Evolutionary conservation across 2,797 vertebrate species (phyloP).

Genomic region (Helostoma temminkii): DNA sequence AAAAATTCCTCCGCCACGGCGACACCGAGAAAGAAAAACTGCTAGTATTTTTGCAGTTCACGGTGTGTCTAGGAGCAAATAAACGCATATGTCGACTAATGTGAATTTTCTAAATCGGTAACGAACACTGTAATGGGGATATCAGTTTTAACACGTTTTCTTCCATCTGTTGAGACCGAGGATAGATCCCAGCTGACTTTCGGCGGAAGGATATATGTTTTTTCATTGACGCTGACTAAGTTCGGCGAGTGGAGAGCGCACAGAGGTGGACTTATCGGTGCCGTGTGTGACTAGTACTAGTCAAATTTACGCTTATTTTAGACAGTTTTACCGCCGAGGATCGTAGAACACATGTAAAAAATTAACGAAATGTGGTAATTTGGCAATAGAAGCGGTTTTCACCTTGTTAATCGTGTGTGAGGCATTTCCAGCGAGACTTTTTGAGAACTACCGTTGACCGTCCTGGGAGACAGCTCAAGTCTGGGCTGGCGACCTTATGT

Average conservation of each 20-base stretch:
- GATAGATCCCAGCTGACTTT: constrained; percentile 74
- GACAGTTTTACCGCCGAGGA: not conserved
- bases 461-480: constrained; percentile 77
- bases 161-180: constrained; percentile 4
- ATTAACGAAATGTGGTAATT: constrained; percentile 27
- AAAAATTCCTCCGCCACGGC: constrained; percentile 88
- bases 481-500: constrained; percentile 86
- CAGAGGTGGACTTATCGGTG: constrained; percentile 61
- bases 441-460: constrained; percentile 65
- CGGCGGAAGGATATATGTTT: constrained; percentile 81
- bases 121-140: accelerated
- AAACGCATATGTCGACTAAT: accelerated
- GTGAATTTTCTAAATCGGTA: accelerated
- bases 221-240: constrained; percentile 39
- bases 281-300: constrained; percentile 5
- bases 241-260: constrained; percentile 49
- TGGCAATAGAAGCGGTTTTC: not conserved
- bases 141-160: not conserved
- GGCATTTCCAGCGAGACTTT: constrained; percentile 34
- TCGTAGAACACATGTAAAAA: not conserved
- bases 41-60: not conserved
- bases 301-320: constrained; percentile 18
- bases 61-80: accelerated
- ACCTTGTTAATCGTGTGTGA: not conserved
- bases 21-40: constrained; percentile 60